These are phyloP conservation scores for Piezodorus guildinii DNA, from an alignment of 1,140 invertebrate genomes.

Conservation along the genomic window DNA sequence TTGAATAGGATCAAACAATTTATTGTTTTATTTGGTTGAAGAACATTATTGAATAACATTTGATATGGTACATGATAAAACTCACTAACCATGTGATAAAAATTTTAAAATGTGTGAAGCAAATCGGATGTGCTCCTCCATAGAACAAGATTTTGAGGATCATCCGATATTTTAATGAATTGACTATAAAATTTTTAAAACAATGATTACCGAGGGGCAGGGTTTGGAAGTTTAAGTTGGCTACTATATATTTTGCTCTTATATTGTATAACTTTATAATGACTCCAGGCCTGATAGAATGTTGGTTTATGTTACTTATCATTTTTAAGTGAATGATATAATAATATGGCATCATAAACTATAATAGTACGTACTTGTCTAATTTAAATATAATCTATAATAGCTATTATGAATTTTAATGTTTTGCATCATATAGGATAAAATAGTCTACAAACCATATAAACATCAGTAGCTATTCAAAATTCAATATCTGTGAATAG, in stretches of 20 bases:
- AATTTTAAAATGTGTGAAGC: conserved; percentile 13
- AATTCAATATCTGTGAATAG: too few relatives aligned
- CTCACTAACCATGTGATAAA: conserved; percentile 11
- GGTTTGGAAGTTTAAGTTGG: neutral
- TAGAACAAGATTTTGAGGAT: neutral
- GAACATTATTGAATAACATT: conserved; percentile 13
- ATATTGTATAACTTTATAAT: too few relatives aligned
- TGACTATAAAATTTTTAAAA: conserved; percentile 5
- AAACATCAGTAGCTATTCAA: too few relatives aligned
- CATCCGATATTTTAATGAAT: neutral
- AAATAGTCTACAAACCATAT: too few relatives aligned
- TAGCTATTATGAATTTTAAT: too few relatives aligned
- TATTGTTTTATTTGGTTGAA: conserved; percentile 1
- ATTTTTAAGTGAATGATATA: too few relatives aligned
- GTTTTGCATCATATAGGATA: too few relatives aligned
- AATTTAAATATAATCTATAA: too few relatives aligned
- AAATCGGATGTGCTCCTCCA: neutral
- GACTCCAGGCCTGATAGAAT: too few relatives aligned
- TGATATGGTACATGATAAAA: conserved; percentile 15
- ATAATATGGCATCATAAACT: too few relatives aligned
- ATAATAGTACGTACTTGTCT: too few relatives aligned
- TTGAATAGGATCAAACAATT: conserved; percentile 4
- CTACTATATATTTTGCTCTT: neutral
- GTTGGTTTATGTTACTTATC: too few relatives aligned
- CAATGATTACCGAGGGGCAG: neutral